phyloP scores from a whole-genome alignment of 1,140 invertebrate genomes.

The Camponotus pennsylvanicus region DNA sequence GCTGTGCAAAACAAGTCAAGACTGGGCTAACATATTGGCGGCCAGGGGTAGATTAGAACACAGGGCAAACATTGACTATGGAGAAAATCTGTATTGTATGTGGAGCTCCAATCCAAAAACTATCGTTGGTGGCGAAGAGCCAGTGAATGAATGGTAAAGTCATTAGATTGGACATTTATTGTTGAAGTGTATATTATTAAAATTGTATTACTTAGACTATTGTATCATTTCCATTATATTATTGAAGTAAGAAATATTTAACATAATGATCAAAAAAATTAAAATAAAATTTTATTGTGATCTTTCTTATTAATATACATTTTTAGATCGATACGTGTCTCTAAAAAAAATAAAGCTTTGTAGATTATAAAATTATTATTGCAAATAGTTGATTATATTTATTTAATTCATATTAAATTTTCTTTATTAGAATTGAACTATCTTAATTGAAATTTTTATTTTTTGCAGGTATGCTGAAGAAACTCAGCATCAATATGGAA shows the following conservation, averaged over 20 bases:
- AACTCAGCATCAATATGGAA: constrained; percentile 87
- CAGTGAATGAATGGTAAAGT: constrained; percentile 91
- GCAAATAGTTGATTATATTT: neutral
- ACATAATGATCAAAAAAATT: neutral
- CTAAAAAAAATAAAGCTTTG: neutral
- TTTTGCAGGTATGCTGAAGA: constrained; percentile 82
- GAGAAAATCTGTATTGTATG: constrained; percentile 93
- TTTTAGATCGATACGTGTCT: neutral
- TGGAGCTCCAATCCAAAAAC: constrained; percentile 91
- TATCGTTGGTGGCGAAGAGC: constrained; percentile 89
- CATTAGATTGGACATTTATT: neutral
- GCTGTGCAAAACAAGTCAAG: constrained; percentile 91
- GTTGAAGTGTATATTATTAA: neutral
- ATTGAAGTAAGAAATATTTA: neutral
- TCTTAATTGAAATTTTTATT: constrained; percentile 8
- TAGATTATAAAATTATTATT: constrained; percentile 10
- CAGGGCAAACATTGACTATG: constrained; percentile 91
- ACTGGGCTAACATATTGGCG: constrained; percentile 93
- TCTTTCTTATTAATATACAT: neutral
- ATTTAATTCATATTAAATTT: neutral
- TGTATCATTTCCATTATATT: neutral
- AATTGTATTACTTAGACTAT: neutral
- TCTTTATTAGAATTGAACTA: neutral
- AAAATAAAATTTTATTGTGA: neutral
- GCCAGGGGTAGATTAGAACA: constrained; percentile 91